phyloP scores from a whole-genome alignment of 2,113 vertebrate genomes.

The Ptilonorhynchus violaceus region DNA sequence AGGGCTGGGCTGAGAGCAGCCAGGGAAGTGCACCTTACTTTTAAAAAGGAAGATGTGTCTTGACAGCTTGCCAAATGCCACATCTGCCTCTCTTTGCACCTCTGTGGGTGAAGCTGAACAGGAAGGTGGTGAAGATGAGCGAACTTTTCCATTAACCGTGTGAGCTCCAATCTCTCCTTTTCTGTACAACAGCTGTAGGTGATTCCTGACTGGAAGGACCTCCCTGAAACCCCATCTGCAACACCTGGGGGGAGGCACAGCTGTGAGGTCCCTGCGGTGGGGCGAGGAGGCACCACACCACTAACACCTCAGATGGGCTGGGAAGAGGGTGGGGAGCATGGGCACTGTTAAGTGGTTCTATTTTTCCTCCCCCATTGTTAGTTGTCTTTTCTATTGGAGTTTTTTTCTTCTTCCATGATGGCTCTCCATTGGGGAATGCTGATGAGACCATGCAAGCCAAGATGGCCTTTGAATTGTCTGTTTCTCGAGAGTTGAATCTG shows the following conservation, averaged over 20 bases:
- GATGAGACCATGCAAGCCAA: neutral
- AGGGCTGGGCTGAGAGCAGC: slow-evolving; percentile 30
- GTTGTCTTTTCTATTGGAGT: neutral
- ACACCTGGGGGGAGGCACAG: slow-evolving; percentile 47
- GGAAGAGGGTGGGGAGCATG: neutral
- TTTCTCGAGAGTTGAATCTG: neutral
- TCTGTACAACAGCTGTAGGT: slow-evolving; percentile 23
- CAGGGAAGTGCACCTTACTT: slow-evolving; percentile 37
- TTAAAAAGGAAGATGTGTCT: slow-evolving; percentile 33
- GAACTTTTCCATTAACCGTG: slow-evolving; percentile 42
- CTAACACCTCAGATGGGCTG: neutral
- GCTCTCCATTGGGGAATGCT: neutral
- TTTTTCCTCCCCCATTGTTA: neutral
- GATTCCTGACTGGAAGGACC: slow-evolving; percentile 5
- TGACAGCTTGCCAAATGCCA: slow-evolving; percentile 68
- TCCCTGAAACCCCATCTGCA: neutral
- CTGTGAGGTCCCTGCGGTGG: neutral
- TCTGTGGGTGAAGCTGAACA: slow-evolving; percentile 57
- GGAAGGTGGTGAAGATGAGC: slow-evolving; percentile 43
- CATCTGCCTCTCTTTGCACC: slow-evolving; percentile 71
- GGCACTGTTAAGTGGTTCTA: neutral
- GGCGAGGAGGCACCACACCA: neutral
- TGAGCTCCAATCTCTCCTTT: neutral
- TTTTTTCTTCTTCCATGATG: neutral
- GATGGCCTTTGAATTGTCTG: neutral